phyloP scores from a whole-genome alignment of 2,113 vertebrate genomes.

The Gavia stellata region DNA sequence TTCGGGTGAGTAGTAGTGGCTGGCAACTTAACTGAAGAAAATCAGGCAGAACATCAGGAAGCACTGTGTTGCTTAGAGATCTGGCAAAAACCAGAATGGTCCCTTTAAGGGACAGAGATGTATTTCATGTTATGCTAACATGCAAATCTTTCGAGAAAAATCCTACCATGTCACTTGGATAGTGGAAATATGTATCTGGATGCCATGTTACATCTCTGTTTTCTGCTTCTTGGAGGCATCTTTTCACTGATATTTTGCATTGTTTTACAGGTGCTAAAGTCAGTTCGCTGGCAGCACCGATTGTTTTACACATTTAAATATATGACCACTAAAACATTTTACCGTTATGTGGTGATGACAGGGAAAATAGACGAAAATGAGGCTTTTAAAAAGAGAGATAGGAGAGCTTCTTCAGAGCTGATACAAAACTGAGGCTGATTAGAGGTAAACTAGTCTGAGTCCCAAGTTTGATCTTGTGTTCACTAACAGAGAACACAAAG shows the following conservation, averaged over 20 bases:
- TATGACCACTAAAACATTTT: neutral
- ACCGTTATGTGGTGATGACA: neutral
- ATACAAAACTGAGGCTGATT: neutral
- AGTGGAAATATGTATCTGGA: neutral
- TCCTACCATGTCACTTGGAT: neutral
- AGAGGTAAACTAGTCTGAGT: neutral
- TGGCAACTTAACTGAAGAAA: neutral
- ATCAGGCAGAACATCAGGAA: neutral
- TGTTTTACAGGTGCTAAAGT: neutral
- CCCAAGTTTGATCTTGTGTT: neutral
- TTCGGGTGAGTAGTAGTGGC: neutral
- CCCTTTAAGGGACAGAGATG: neutral
- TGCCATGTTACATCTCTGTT: neutral
- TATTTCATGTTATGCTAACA: neutral
- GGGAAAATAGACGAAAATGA: neutral
- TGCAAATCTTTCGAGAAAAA: neutral
- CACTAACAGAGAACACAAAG: neutral
- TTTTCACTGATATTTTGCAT: neutral
- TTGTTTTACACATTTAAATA: neutral
- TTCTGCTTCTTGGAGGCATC: neutral
- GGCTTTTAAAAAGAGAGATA: neutral
- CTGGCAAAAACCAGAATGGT: neutral
- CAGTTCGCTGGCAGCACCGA: neutral
- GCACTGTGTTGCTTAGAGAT: neutral
- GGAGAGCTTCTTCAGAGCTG: neutral